These are phyloP conservation scores for Hexactinellida sp. DNA, from an alignment of 37 sponge, comb jelly and placozoan species.

Conservation along the genomic window DNA sequence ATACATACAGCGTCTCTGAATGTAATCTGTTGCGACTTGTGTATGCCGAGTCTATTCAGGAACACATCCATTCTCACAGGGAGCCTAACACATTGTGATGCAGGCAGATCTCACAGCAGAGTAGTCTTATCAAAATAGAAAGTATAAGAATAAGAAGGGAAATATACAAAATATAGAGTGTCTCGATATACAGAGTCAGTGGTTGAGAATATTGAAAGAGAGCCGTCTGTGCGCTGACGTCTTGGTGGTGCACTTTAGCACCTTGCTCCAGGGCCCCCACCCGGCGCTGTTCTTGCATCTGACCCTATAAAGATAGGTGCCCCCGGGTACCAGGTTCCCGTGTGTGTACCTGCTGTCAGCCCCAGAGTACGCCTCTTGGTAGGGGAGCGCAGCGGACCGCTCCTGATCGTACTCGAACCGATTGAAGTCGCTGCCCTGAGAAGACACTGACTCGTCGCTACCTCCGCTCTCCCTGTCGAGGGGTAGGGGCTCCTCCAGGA, in stretches of 20 bases:
- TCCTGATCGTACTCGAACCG: not conserved
- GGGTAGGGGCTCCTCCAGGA: slow-evolving; percentile 18
- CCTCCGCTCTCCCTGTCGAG: not conserved
- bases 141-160: not conserved
- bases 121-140: not conserved
- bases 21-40: not conserved
- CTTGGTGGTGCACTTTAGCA: slow-evolving; percentile 34
- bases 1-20: not conserved
- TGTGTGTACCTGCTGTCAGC: slow-evolving; percentile 24
- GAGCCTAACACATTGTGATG: no score
- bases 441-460: slow-evolving; percentile 7
- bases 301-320: slow-evolving; percentile 53
- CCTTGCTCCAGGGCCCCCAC: slow-evolving; percentile 67
- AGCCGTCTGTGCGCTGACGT: not conserved
- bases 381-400: slow-evolving; percentile 23
- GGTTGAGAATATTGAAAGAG: not conserved
- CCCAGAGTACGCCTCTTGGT: slow-evolving; percentile 53
- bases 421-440: not conserved
- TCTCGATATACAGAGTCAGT: not conserved
- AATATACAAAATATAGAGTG: not conserved
- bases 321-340: slow-evolving; percentile 32
- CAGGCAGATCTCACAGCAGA: no score
- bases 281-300: slow-evolving; percentile 53
- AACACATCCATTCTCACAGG: not conserved
- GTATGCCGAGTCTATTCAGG: not conserved